Evolutionary conservation across 35 echinoderm and acorn worm species (phyloP).

Genomic region (Patiria miniata): DNA sequence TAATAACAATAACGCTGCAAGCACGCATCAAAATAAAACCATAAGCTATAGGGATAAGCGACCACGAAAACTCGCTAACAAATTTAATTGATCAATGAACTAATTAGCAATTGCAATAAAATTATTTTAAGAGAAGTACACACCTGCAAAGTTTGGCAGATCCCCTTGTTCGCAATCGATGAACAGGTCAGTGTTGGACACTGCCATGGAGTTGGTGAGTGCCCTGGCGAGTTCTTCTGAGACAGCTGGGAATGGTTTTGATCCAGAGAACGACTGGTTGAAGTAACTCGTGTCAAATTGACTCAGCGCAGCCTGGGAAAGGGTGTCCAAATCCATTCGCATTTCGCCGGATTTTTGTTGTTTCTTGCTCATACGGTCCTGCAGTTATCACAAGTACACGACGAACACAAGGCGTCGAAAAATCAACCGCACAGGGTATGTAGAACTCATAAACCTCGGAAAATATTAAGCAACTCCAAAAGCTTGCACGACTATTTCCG

Average conservation of each 20-base stretch:
- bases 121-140: not conserved
- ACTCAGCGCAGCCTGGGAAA: constrained; percentile 88
- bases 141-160: constrained; percentile 42
- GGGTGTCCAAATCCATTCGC: constrained; percentile 95
- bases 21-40: not conserved
- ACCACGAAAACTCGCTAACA: not conserved
- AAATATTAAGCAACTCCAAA: constrained; percentile 20
- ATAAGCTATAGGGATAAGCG: not conserved
- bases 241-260: constrained; percentile 45
- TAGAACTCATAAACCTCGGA: constrained; percentile 27
- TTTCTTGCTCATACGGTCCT: constrained; percentile 57
- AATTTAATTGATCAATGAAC: not conserved
- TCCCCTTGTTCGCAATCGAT: constrained; percentile 43
- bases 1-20: not conserved
- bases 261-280: constrained; percentile 60
- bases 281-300: constrained; percentile 80
- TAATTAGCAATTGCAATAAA: not conserved
- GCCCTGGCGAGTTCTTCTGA: constrained; percentile 41
- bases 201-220: constrained; percentile 63
- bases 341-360: constrained; percentile 75
- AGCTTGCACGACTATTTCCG: constrained; percentile 58
- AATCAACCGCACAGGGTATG: constrained; percentile 33
- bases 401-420: constrained; percentile 38
- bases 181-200: constrained; percentile 41
- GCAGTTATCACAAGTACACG: constrained; percentile 33